Conservation (phyloP, 2,113 vertebrate species). For the Cercopithecus mona region DNA sequence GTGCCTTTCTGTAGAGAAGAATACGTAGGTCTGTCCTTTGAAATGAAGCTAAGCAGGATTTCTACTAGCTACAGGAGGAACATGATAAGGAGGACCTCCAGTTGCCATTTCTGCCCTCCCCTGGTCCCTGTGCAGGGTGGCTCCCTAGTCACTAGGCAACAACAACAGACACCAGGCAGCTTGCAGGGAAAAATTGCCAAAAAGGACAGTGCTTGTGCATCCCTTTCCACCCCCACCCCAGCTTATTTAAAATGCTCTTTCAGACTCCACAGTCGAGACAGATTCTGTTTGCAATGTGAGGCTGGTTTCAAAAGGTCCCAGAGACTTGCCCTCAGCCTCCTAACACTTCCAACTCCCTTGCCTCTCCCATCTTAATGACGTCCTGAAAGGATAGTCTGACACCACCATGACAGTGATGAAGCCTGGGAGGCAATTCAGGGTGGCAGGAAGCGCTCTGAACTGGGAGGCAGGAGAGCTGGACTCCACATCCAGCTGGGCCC, state of each 20-base stretch:
- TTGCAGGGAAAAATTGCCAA: neutral
- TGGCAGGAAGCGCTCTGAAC: neutral
- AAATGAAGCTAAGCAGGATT: neutral
- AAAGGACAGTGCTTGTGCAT: neutral
- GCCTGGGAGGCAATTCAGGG: neutral
- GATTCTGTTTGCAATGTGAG: conserved; percentile 29
- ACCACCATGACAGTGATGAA: neutral
- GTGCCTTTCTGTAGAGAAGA: neutral
- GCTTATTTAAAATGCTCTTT: conserved; percentile 50
- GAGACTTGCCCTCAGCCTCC: neutral
- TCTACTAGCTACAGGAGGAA: neutral
- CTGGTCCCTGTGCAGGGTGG: neutral
- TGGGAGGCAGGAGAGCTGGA: neutral
- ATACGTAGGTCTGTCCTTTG: neutral
- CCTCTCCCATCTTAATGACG: neutral
- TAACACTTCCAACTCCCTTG: neutral
- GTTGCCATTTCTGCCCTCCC: neutral
- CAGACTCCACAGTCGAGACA: neutral
- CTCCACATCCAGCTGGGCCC: neutral
- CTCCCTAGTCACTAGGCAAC: neutral
- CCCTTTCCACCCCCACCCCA: neutral
- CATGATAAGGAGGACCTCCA: neutral
- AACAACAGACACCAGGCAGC: neutral
- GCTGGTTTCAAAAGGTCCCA: conserved; percentile 18
- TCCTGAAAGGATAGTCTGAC: neutral